Evolutionary conservation across 2,113 vertebrate genomes (phyloP).

Genomic region (Gnathonemus longibarbis): DNA sequence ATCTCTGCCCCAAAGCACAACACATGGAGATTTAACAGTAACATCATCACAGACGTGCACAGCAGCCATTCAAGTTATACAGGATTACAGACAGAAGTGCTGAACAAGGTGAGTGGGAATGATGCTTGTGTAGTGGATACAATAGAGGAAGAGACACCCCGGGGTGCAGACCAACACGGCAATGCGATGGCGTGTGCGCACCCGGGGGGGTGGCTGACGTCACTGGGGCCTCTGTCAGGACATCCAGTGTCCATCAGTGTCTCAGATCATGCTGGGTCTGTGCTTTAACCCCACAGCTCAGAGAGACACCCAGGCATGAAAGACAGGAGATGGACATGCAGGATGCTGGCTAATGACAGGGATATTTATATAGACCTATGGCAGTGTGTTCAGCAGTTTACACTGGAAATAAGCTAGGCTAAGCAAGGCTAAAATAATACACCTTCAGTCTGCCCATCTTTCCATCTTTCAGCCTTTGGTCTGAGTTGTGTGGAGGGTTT

Average conservation of each 20-base stretch:
- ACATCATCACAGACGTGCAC: background rate
- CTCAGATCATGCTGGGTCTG: background rate
- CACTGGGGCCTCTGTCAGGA: background rate
- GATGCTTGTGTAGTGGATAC: background rate
- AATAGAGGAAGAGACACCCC: background rate
- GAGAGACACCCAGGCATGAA: background rate
- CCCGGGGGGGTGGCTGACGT: background rate
- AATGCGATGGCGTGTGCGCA: background rate
- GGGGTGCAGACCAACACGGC: background rate
- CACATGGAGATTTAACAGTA: background rate
- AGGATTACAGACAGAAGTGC: background rate
- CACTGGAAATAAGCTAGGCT: background rate
- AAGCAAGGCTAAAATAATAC: background rate
- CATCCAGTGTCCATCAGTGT: background rate
- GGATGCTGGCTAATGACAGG: background rate
- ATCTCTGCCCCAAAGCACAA: background rate
- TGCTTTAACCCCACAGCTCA: background rate
- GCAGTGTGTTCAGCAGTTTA: background rate
- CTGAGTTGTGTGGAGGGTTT: background rate
- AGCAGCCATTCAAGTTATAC: background rate
- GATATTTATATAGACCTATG: background rate
- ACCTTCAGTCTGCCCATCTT: background rate
- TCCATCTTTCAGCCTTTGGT: background rate
- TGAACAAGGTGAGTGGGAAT: background rate
- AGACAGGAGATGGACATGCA: background rate